Conservation (phyloP, 2,113 vertebrate species). For the Pipra filicauda region DNA sequence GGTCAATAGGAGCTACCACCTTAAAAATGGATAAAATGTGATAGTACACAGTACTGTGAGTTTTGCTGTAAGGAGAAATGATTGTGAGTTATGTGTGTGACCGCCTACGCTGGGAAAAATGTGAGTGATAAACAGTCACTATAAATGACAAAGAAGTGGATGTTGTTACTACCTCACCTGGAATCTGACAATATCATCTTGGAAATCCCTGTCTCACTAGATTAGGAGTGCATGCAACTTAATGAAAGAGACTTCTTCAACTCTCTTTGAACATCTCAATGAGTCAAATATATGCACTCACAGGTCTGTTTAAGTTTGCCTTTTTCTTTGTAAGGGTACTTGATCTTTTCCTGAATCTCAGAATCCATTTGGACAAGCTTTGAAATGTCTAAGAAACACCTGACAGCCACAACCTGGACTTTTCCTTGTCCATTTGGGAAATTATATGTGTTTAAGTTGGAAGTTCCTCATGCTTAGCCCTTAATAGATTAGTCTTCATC, state of each 20-base stretch:
- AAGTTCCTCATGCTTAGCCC: neutral
- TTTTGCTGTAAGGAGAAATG: neutral
- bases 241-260: conserved; percentile 15
- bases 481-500: neutral
- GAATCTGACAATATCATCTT: neutral
- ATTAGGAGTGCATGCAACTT: neutral
- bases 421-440: neutral
- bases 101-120: neutral
- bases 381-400: neutral
- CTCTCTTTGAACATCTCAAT: conserved; percentile 21
- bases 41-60: neutral
- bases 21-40: neutral
- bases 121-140: neutral
- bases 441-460: neutral
- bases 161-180: neutral
- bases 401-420: neutral
- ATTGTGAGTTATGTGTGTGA: neutral
- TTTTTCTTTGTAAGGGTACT: neutral
- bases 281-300: conserved; percentile 11
- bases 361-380: neutral
- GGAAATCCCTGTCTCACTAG: neutral
- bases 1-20: neutral
- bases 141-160: neutral
- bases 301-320: neutral
- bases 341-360: neutral